Conservation (phyloP, 2,113 vertebrate species). For the Pardalotus punctatus region DNA sequence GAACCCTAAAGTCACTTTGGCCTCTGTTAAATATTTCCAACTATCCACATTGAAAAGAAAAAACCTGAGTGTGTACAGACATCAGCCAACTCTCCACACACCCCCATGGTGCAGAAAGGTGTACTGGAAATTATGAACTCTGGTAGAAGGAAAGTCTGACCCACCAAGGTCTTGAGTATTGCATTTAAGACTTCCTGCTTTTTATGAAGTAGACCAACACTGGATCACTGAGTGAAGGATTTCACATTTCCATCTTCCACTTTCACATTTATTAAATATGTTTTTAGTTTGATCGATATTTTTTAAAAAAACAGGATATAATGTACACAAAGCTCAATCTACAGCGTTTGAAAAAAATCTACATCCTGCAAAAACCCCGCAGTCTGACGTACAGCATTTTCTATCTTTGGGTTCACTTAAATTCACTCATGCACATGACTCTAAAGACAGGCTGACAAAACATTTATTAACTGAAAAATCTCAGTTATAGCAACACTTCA, state of each 20-base stretch:
- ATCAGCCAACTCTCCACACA: background rate
- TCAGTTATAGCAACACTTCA: background rate
- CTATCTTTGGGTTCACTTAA: background rate
- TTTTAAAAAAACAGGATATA: background rate
- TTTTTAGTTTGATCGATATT: background rate
- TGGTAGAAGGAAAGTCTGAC: background rate
- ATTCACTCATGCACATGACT: background rate
- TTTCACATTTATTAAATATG: background rate
- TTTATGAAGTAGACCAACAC: background rate
- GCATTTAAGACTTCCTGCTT: background rate
- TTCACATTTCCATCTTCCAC: background rate
- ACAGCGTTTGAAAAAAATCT: background rate
- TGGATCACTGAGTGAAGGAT: background rate
- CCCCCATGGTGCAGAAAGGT: background rate
- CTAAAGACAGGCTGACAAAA: background rate
- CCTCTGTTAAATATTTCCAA: background rate
- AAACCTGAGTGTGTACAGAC: background rate
- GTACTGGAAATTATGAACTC: background rate
- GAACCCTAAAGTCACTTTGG: background rate
- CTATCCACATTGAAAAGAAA: background rate
- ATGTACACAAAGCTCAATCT: background rate
- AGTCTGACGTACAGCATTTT: background rate
- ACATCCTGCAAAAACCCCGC: background rate
- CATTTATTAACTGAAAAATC: background rate
- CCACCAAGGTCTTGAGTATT: background rate